These are phyloP conservation scores for Odontothrips loti DNA, from an alignment of 2,888 invertebrate species.

Conservation along the genomic window DNA sequence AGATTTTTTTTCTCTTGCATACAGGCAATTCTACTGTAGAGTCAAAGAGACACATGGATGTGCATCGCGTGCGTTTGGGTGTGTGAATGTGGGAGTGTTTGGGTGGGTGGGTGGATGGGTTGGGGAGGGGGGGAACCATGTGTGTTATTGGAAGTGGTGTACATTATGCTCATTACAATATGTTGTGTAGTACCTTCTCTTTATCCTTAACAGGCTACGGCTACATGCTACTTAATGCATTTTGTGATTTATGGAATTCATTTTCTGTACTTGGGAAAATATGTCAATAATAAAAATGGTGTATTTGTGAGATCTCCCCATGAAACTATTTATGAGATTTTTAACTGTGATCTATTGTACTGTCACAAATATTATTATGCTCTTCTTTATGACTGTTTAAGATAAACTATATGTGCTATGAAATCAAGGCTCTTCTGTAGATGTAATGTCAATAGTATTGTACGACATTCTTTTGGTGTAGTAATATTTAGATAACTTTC, in stretches of 20 bases:
- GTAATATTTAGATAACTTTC: background rate
- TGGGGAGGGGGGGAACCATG: too few relatives aligned
- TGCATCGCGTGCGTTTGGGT: too few relatives aligned
- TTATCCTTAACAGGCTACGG: background rate
- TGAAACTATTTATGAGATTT: conserved; percentile 4
- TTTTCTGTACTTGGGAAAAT: background rate
- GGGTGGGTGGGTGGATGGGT: too few relatives aligned
- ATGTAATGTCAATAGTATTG: background rate
- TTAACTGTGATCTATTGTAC: conserved; percentile 18
- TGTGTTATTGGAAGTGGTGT: background rate
- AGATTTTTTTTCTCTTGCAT: too few relatives aligned
- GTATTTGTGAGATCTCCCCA: background rate
- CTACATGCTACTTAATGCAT: background rate
- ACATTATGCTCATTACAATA: background rate
- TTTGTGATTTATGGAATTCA: conserved; percentile 4
- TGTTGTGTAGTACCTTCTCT: background rate
- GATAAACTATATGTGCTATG: background rate
- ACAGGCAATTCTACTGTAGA: too few relatives aligned
- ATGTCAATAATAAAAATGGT: background rate
- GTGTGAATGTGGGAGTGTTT: background rate
- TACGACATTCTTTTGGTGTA: background rate
- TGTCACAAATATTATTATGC: conserved; percentile 14
- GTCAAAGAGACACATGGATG: too few relatives aligned
- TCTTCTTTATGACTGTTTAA: conserved; percentile 22
- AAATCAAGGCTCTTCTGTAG: background rate